These are phyloP conservation scores for Goniozus legneri DNA, from an alignment of 1,140 invertebrate species.

Conservation along the genomic window DNA sequence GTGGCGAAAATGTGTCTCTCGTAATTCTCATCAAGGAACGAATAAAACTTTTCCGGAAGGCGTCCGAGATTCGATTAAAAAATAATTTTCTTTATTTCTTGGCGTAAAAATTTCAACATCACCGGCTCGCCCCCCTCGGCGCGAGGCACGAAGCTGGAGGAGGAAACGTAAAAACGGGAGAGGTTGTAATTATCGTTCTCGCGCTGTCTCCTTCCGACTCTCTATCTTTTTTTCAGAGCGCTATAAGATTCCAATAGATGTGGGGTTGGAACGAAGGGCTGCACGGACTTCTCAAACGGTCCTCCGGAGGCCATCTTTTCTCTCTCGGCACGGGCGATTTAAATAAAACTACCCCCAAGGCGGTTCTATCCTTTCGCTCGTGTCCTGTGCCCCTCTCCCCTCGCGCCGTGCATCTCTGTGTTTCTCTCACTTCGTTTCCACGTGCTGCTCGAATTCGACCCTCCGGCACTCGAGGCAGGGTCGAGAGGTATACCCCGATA, in stretches of 20 bases:
- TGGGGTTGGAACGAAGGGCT: not conserved
- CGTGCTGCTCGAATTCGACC: constrained; percentile 15
- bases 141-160: constrained; percentile 3
- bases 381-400: not conserved
- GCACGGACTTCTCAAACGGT: not conserved
- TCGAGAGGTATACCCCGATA: constrained; percentile 7
- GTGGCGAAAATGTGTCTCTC: too few relatives aligned
- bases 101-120: too few relatives aligned
- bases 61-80: too few relatives aligned
- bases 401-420: too few relatives aligned
- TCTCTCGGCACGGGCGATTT: constrained; percentile 13
- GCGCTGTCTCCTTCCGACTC: too few relatives aligned
- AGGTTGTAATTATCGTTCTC: too few relatives aligned
- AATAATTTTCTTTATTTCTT: too few relatives aligned
- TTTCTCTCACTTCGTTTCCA: constrained; percentile 7
- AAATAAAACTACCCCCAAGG: constrained; percentile 29
- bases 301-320: constrained; percentile 11
- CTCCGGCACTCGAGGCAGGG: not conserved
- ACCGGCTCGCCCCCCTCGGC: constrained; percentile 1
- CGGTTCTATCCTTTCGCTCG: constrained; percentile 2
- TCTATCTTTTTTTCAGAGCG: too few relatives aligned
- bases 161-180: not conserved
- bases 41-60: too few relatives aligned
- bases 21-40: too few relatives aligned
- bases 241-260: constrained; percentile 10